Evolutionary conservation across 2,797 vertebrate species (phyloP), one percentile per base, ranked within the genome.

Genomic region (Staurois parvus): DNA sequence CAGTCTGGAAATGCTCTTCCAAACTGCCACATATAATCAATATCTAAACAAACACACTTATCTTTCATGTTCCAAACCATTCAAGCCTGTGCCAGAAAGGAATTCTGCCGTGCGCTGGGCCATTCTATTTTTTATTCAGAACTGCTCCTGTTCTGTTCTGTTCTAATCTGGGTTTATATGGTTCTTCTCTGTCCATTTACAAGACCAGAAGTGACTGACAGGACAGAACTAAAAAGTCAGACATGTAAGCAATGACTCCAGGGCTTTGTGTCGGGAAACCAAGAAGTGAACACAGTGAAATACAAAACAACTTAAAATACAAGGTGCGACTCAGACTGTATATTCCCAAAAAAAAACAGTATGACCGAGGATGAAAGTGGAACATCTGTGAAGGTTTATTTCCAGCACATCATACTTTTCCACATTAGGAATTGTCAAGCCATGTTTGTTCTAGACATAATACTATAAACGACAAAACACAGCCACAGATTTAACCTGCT

Each of bases 11-110:
- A 37, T 24, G 12, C 3, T 79, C 3, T 72, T 66, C 52, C 21
- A 70, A 56, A 24, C 29, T 21, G 29, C 74, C 56, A 85, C 24
- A 19, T 74, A 73, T 84, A 85, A 85, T 78, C 52, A 72, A 28
- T 72, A 42, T 15, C 56, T 74, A 79, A 85, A 85, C 84, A 85
- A 79, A 79, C 29, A 30, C 56, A 56, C 29, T 26, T 15, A 79
- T 37, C 67, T 67, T 62, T 72, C 26, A 66, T 17, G 28, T 19
- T 29, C 7, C 68, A 73, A 64, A 73, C 64, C 68, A 85, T 32
- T 32, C 42, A 21, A 9, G 34, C 24, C 6, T 66, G 5, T 56
- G 40, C 70, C 76, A 79, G 45, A 66, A 34, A 30, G 40, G 29
- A 85, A 73, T 79, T 73, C 62, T 52, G 67, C 26, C 40, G 34